Evolutionary conservation across 2,113 vertebrate species (phyloP), one percentile per base, ranked within the genome.

Genomic region (Tetrax tetrax): DNA sequence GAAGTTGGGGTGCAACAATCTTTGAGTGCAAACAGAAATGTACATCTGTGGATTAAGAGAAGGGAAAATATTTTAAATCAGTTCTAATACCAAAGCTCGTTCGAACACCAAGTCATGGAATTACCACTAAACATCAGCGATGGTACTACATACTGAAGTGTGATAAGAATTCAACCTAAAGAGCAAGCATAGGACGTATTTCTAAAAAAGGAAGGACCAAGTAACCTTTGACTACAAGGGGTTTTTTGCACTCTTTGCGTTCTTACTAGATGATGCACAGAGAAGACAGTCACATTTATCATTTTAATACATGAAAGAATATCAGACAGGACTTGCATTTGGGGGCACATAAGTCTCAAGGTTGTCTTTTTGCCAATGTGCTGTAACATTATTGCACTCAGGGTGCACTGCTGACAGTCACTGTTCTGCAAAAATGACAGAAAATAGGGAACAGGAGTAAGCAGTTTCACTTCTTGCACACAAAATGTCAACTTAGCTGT

Each of bases 271-370:
- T 95, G 93, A 91, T 80, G 29, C 80, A 89, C 64, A 81, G 61
- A 90, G 53, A 94, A 94, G 64, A 90, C 50, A 89, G 63, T 19
- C 88, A 41, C 48, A 88, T 92, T 95, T 94, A 94, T 96, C 59
- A 86, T 94, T 94, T 87, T 82, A 94, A 94, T 96, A 93, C 63
- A 89, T 93, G 78, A 94, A 94, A 93, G 77, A 70, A 87, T 93
- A 92, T 87, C 87, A 93, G 78, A 83, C 43, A 83, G 45, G 50
- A 27, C 47, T 90, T 93, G 41, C 80, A n/a, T 95, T 87, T 94
- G 92, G 81, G 86, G 87, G 38, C 70, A 77, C 15, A 14, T 63
- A 80, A 88, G 68, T 96, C 92, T 95, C 63, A 28, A 92, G 89
- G 83, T 72, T 96, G 86, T 85, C 87, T 93, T 94, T 95, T 96